Base-by-base conservation (phyloP, 2,113 vertebrate genomes). In the Athene noctua region DNA sequence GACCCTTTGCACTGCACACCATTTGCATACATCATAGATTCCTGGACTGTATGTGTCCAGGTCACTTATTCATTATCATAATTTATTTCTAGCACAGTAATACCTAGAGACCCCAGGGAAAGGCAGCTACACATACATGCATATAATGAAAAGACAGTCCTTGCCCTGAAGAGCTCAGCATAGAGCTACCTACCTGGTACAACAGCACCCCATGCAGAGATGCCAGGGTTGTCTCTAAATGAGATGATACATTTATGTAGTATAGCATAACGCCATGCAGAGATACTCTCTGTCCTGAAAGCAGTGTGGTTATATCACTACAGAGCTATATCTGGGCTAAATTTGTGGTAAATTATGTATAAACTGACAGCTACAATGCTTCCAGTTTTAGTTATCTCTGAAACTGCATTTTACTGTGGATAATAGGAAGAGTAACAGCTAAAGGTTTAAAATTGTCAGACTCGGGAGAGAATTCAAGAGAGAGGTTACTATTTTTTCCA, bases 1-100 rank as follows among this genome's bases (percentile, higher is more conserved):
- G 84, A 91, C 72, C 86, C 65, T 93, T 92, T 88, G 68, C 75
- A 67, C 70, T 17, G n/a, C 84, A 92, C 5, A 0, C 38, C 18
- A 86, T 95, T 94, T 96, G 80, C 96, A 97, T 96, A 79, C 88
- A 92, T 92, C 91, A 95, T 77, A 75, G 61, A 94, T 96, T 95
- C 93, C 81, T 38, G 47, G 68, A 61, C 90, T 87, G 34, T 80
- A 44, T 86, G 71, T 68, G 75, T 80, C 77, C 88, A 84, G 92
- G 94, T 89, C 92, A 93, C 80, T 94, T 89, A 96, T 87, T 94
- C 88, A 87, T 94, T 94, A 96, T 95, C 92, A 44, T 94, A 90
- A 96, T 96, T 96, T 96, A 96, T 96, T 97, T 96, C 92, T 57
- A 68, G 86, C 65, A 52, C 86, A 93, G 90, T 68, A 91, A 68